A percentile compares a stretch with the other conserved stretches of the same genome.
Conservation (phyloP, 2,113 vertebrate species). For the Pelusios castaneus region DNA sequence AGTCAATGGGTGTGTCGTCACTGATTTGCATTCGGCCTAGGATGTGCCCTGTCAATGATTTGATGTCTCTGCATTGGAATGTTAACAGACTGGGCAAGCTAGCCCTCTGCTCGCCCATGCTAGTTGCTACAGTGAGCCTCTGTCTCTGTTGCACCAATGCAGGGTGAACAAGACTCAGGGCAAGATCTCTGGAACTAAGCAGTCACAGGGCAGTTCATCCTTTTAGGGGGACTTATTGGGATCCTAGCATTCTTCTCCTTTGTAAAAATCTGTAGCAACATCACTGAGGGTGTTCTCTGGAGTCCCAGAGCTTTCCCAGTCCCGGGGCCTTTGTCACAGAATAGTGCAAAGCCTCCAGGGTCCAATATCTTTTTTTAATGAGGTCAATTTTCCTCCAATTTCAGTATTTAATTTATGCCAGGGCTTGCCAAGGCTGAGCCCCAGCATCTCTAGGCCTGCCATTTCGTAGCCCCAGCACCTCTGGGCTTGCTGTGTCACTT, state of each 20-base stretch:
- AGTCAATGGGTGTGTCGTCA: not conserved
- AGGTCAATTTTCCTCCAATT: accelerated
- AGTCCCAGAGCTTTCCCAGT: not conserved
- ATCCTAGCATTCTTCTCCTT: not conserved
- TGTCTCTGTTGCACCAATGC: not conserved
- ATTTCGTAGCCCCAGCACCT: no score
- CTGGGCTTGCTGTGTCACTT: no score
- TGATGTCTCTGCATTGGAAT: not conserved
- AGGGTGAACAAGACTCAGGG: not conserved
- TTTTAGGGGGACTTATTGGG: not conserved
- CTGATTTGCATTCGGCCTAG: not conserved
- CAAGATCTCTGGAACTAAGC: not conserved
- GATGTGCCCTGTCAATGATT: not conserved
- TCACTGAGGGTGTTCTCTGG: not conserved
- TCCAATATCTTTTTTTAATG: not conserved
- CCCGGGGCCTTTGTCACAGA: not conserved
- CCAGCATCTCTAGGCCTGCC: no score
- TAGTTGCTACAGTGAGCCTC: not conserved
- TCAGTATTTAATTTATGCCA: no score
- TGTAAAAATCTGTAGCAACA: not conserved
- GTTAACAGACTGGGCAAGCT: not conserved
- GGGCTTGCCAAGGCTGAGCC: no score
- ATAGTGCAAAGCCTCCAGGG: not conserved
- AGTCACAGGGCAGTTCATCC: not conserved
- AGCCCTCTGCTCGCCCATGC: accelerated